phyloP scores from a whole-genome alignment of 2,888 invertebrate genomes.

The Aelia acuminata region DNA sequence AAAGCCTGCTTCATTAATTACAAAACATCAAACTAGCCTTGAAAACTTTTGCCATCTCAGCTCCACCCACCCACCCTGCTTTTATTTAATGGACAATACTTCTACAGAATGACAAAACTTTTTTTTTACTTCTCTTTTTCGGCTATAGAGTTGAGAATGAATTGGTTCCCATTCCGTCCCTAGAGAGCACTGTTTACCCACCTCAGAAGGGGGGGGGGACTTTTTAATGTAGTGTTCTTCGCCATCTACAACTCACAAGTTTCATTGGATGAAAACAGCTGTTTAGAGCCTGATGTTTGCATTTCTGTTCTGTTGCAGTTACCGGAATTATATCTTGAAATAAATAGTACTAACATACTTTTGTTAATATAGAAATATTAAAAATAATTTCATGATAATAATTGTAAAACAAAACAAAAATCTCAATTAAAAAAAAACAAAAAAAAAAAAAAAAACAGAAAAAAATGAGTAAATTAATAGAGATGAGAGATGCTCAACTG shows the following conservation, averaged over 20 bases:
- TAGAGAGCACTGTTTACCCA: background rate
- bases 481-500: no score
- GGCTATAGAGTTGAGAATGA: background rate
- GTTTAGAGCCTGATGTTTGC: background rate
- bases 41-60: conserved; percentile 27
- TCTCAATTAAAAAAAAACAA: no score
- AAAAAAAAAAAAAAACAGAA: no score
- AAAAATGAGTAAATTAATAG: no score
- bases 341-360: background rate
- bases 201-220: background rate
- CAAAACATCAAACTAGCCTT: conserved; percentile 27
- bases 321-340: background rate
- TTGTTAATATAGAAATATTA: no score
- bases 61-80: background rate
- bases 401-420: no score
- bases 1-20: conserved; percentile 23
- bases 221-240: background rate
- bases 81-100: conserved; percentile 33
- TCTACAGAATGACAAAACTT: conserved; percentile 22
- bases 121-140: background rate
- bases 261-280: background rate
- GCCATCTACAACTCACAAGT: background rate
- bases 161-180: background rate
- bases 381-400: no score
- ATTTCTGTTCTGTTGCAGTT: background rate